Conservation (phyloP, 2,888 invertebrate genomes). For the Congeria kusceri region DNA sequence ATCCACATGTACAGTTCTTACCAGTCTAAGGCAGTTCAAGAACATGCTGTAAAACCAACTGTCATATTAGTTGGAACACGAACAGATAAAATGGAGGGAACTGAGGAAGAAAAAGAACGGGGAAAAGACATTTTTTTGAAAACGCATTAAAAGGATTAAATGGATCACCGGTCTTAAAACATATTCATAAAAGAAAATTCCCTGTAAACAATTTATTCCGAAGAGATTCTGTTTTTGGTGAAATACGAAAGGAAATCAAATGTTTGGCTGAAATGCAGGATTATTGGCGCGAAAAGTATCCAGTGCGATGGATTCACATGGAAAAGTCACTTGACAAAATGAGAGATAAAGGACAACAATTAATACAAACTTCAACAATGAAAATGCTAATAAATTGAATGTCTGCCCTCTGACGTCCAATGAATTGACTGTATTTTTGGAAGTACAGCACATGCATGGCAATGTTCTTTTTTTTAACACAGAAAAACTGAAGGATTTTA, state of each 20-base stretch:
- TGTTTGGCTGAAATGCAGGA: constrained; percentile 29
- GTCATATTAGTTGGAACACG: constrained; percentile 56
- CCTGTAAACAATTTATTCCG: constrained; percentile 22
- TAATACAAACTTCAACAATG: constrained; percentile 22
- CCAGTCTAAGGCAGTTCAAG: background rate
- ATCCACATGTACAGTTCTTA: constrained; percentile 46
- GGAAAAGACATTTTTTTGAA: constrained; percentile 43
- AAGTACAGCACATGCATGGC: constrained; percentile 52
- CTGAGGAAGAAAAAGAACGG: constrained; percentile 32
- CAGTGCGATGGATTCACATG: constrained; percentile 51
- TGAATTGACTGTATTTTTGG: constrained; percentile 26
- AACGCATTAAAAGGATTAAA: constrained; percentile 42
- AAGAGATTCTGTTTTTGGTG: constrained; percentile 17
- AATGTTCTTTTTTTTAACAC: constrained; percentile 52
- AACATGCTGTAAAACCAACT: constrained; percentile 19
- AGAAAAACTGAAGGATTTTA: constrained; percentile 22
- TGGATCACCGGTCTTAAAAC: constrained; percentile 12
- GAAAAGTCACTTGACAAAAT: constrained; percentile 34
- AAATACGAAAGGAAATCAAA: constrained; percentile 26
- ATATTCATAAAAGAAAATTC: constrained; percentile 34
- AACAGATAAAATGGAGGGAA: constrained; percentile 40
- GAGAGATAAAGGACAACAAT: constrained; percentile 33
- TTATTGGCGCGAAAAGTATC: constrained; percentile 41
- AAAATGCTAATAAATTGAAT: constrained; percentile 9
- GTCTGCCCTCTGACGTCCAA: constrained; percentile 10